Base-by-base conservation (phyloP, 2,797 vertebrate species). In the Atherinosoma microstoma region DNA sequence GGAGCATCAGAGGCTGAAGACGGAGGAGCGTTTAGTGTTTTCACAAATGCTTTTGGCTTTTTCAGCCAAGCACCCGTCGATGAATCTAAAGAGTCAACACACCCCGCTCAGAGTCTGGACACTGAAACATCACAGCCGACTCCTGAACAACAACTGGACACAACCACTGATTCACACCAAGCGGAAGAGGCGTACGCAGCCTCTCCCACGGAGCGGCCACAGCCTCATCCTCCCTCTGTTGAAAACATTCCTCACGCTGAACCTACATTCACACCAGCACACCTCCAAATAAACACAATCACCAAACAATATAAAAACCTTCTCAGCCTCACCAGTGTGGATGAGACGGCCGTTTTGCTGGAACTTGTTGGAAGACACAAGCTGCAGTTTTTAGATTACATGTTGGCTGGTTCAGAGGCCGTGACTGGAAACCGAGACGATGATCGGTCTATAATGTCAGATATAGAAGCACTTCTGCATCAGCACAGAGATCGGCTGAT, bases 351-450 rank as follows among this genome's bases (percentile, higher is more conserved):
- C 24, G 7, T 83, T 67, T 79, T 94, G 82, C 58, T 67, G 32
- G 83, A 90, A n/a, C 47, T 91, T 40, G 93, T 94, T 32, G 90
- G 94, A 16, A 77, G 35, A 59, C 77, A 90, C 64, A 94, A 92
- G 78, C 68, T 95, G 53, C 80, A 94, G 67, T 91, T 91, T 90
- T 78, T 95, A 70, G 89, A 96, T 54, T 84, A 91, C 67, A 64
- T 80, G 58, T 83, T 94, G 27, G 82, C 80, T 58, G 88, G 78
- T 40, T 68, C 79, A 27, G 67, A 76, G 11, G 32, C 2, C 0
- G 32, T 27, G n/a, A 79, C 71, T 12, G 77, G 66, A 56, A 84
- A 73, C 57, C 76, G 54, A 8, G 79, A 80, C 12, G 18, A 82
- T 3, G 89, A 86, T 58, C 71, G 85, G n/a, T 89, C 91, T 2